A percentile compares a stretch with the other conserved stretches of the same genome.
These are phyloP conservation scores for Dendrolimus punctatus DNA, from an alignment of 1,140 invertebrate genomes.

Conservation along the genomic window DNA sequence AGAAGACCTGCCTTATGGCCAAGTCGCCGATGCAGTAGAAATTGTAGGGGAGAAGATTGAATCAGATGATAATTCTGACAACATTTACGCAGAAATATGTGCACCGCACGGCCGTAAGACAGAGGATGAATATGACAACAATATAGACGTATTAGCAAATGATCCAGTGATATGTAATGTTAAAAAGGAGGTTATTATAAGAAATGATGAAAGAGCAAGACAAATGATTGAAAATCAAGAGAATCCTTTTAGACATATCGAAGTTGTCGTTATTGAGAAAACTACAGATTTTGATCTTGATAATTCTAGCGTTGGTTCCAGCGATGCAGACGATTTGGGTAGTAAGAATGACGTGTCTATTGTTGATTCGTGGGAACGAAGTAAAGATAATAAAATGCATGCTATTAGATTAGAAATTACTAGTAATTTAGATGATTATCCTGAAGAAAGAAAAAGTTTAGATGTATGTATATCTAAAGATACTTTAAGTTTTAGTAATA, in stretches of 20 bases:
- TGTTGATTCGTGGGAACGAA: conserved; percentile 59
- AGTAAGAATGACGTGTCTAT: conserved; percentile 59
- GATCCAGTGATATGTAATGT: conserved; percentile 64
- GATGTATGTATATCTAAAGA: conserved; percentile 55
- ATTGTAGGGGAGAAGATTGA: conserved; percentile 57
- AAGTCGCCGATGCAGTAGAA: conserved; percentile 66
- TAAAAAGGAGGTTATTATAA: conserved; percentile 60
- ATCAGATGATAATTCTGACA: conserved; percentile 70
- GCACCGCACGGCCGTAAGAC: conserved; percentile 53
- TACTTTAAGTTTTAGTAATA: conserved; percentile 67
- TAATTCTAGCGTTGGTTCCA: conserved; percentile 53
- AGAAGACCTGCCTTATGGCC: conserved; percentile 69
- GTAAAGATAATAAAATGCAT: conserved; percentile 56
- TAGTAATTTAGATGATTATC: conserved; percentile 59
- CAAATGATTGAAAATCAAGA: conserved; percentile 58
- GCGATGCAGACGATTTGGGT: conserved; percentile 50
- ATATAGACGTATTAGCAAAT: conserved; percentile 52
- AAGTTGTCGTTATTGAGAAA: conserved; percentile 70
- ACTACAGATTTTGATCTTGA: conserved; percentile 60
- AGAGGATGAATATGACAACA: conserved; percentile 54
- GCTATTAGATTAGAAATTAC: conserved; percentile 65
- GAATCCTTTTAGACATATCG: conserved; percentile 67
- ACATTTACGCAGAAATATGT: conserved; percentile 76
- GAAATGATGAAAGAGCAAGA: conserved; percentile 57
- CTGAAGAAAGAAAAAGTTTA: conserved; percentile 39